phyloP scores from a whole-genome alignment of 2,797 vertebrate genomes.

The Simalia tracyae region DNA sequence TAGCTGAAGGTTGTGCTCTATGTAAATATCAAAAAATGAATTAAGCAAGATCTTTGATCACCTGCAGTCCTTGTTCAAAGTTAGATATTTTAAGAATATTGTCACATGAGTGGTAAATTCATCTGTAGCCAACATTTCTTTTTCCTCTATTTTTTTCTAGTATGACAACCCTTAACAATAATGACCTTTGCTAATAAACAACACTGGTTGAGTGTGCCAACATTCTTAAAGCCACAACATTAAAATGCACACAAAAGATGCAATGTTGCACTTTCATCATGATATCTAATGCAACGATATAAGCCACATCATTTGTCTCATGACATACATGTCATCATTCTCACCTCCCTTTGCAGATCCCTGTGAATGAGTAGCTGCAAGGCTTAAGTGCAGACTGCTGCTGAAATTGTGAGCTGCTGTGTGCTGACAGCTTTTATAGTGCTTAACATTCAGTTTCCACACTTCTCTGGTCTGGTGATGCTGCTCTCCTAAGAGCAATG shows the following conservation, averaged over 20 bases:
- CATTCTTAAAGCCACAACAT: neutral
- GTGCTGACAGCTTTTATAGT: neutral
- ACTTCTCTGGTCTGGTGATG: neutral
- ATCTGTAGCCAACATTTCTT: slow-evolving; percentile 25
- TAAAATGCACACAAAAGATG: neutral
- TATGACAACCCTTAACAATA: slow-evolving; percentile 18
- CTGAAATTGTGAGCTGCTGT: neutral
- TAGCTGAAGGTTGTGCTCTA: slow-evolving; percentile 24
- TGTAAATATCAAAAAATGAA: slow-evolving; percentile 12
- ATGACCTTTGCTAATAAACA: neutral
- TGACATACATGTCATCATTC: neutral
- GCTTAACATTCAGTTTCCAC: neutral
- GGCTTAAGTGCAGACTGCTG: neutral
- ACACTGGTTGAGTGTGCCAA: neutral
- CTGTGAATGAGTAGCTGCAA: neutral
- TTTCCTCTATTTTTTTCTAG: slow-evolving; percentile 23
- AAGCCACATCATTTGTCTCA: neutral
- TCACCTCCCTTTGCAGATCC: neutral
- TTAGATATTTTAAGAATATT: slow-evolving; percentile 31
- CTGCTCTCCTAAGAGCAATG: neutral
- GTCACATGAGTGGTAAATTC: slow-evolving; percentile 34
- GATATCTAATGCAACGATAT: neutral
- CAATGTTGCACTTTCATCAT: neutral
- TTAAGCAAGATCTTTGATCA: neutral
- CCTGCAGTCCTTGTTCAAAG: slow-evolving; percentile 36